A percentile compares a stretch with the other conserved stretches of the same genome.
Conservation (phyloP, 2,113 vertebrate species). For the Trachemys scripta region DNA sequence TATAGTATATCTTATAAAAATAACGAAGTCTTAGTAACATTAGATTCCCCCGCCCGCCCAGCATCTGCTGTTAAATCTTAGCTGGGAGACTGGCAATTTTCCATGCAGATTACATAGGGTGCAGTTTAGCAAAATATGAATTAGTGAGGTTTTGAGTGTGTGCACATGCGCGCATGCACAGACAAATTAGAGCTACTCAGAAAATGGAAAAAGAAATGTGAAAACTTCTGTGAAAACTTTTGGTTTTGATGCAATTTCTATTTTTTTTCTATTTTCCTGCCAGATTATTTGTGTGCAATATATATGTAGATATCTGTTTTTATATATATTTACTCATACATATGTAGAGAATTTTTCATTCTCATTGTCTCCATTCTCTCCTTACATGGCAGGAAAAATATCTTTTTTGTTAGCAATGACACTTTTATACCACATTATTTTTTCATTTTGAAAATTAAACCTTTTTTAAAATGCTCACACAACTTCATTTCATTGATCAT, state of each 20-base stretch:
- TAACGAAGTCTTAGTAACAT: not conserved
- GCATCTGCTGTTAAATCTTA: not conserved
- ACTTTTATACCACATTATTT: not conserved
- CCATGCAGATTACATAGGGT: not conserved
- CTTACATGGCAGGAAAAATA: not conserved
- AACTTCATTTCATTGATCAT: accelerated
- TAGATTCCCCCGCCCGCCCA: not conserved
- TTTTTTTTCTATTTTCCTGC: not conserved
- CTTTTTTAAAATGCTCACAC: not conserved
- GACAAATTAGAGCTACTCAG: not conserved
- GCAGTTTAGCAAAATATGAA: not conserved
- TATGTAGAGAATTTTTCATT: not conserved
- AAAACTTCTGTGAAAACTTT: not conserved
- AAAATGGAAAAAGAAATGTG: not conserved
- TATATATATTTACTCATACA: not conserved
- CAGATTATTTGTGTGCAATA: not conserved
- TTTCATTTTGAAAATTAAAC: not conserved
- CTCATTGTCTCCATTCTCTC: not conserved
- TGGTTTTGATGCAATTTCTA: not conserved
- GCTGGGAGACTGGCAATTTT: not conserved
- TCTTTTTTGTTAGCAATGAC: not conserved
- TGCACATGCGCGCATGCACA: not conserved
- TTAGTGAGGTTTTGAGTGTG: not conserved
- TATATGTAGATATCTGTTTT: not conserved
- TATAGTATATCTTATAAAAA: not conserved